Base-by-base conservation (phyloP, 1,140 invertebrate species). In the Brachionus angularis region DNA sequence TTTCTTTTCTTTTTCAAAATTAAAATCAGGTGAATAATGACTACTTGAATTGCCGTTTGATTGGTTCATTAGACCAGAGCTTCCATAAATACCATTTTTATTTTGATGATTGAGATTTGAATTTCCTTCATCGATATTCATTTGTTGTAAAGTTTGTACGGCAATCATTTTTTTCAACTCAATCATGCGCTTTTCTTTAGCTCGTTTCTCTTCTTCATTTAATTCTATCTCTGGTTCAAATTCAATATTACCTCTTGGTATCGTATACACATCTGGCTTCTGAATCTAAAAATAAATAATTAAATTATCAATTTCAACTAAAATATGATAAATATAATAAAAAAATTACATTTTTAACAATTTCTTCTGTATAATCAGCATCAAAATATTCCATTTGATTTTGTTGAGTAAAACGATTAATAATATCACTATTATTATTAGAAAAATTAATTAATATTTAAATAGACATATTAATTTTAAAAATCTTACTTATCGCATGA, bases 311-410 rank as follows among this genome's bases (percentile, higher is more conserved):
- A 1, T 16, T 36, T 18, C 34, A 1, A 23, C 31, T 25, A 5
- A 2, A 27, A 27, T 8, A 21, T 1, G 27, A 52, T 25, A 52
- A 52, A 52, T 42, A 12, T 2, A 8, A 36, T 36, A 58, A 39
- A 39, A 36, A 18, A 29, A 10, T 47, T 50, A 67, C 62, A 50
- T 67, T 67, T 23, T 67, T 67, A 12, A 31, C 42, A 18, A 67
- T 46, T 50, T 67, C 62, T 47, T 67, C 62, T 3, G 62, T 47
- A 36, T 67, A 67, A 46, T 67, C 62, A 34, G 62, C 62, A 25
- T 67, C 62, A 47, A 67, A 67, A 42, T 67, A 67, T 27, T 67
- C 62, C 62, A 67, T 67, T 46, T 67, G 62, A 50, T 67, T 67
- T 50, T 67, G 62, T 31, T 67, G 62, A 10, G 62, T 47, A 34